Percentiles rank a stretch among this genome's conserved stretches.
Conservation (phyloP, 2,797 vertebrate genomes). For the Rallus crepitans region DNA sequence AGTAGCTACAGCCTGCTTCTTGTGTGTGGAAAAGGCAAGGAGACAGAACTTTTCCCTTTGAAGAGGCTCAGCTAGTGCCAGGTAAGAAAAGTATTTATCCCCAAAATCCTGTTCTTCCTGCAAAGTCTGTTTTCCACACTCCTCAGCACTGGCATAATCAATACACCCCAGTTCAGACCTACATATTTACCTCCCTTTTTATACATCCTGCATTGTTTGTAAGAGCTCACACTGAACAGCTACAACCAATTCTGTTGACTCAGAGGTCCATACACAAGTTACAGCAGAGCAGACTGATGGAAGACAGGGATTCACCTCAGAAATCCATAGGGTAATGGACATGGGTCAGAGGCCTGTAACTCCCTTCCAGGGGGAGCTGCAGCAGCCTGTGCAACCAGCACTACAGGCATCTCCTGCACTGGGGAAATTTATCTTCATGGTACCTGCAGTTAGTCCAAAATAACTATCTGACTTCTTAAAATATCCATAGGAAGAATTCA, state of each 20-base stretch:
- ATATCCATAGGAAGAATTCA: neutral
- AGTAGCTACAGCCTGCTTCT: neutral
- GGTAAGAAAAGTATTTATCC: neutral
- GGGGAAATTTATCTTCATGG: neutral
- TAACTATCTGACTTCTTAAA: neutral
- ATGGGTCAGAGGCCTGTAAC: neutral
- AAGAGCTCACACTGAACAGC: neutral
- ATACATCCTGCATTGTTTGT: accelerated
- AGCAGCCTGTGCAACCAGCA: neutral
- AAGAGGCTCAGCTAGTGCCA: neutral
- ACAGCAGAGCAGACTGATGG: neutral
- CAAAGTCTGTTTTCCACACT: neutral
- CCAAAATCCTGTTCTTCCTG: neutral
- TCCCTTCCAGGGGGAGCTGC: neutral
- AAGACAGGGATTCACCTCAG: too few species aligned
- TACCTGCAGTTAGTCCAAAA: neutral
- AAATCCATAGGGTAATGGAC: neutral
- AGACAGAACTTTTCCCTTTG: neutral
- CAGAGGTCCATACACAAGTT: neutral
- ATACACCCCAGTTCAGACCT: neutral
- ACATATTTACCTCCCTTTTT: neutral
- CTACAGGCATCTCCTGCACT: neutral
- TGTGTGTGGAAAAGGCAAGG: neutral
- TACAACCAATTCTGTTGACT: neutral
- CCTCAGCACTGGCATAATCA: neutral